Evolutionary conservation across 2,113 vertebrate genomes (phyloP), one percentile per base, ranked within the genome.

Genomic region (Ellobius talpinus): DNA sequence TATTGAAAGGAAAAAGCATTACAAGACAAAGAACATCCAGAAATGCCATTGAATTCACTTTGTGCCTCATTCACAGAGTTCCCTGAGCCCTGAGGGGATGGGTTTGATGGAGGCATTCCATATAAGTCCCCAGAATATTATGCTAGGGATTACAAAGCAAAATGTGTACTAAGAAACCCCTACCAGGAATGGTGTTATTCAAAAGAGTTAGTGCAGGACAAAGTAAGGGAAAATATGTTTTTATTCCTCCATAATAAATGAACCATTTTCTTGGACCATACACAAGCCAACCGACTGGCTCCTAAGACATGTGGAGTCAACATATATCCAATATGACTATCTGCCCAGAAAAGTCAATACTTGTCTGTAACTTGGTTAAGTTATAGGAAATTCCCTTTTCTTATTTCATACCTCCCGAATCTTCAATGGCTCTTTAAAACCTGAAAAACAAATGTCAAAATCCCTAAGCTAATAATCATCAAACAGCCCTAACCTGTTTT

Each of bases 321-420:
- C 39, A 93, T 2, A 61, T 31, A 74, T 0, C 2, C 50, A 89
- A 21, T 93, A 45, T 78, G 50, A 39, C 42, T 76, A 45, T 68
- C 58, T 94, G 50, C 68, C 89, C 42, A 87, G 61, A 89, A 55
- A 45, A 91, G 36, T 70, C 52, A 94, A 36, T 79, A 36, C 45
- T 45, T 87, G 13, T 87, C 68, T 58, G 82, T 79, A 93, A 42
- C 47, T 91, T 97, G 95, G 84, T 81, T 97, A 95, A 95, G 92
- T 66, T 92, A 90, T 23, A 95, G 68, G 4, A 12, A 77, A 84
- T 72, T 95, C 24, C 55, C 12, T 87, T 91, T 88, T 76, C 42
- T 79, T 92, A 79, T 65, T 88, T 79, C 39, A 85, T 95, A 24
- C n/a, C 31, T 79, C 81, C 65, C 88, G 66, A 86, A 86, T 85